phyloP scores from a whole-genome alignment of 2,113 vertebrate species.

The Nycticorax nycticorax region DNA sequence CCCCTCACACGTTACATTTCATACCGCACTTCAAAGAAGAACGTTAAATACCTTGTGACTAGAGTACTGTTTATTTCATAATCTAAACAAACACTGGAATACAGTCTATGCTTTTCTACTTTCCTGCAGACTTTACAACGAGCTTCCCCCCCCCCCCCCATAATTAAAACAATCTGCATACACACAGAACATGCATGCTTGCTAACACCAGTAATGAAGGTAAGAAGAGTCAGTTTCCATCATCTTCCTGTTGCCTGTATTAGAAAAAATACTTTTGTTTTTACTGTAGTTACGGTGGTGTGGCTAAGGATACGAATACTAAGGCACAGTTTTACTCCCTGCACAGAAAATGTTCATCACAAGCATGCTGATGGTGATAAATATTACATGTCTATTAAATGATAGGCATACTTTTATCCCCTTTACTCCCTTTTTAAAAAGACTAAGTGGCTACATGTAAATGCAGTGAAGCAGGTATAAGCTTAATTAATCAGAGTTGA shows the following conservation, averaged over 20 bases:
- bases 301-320: constrained; percentile 64
- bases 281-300: constrained; percentile 65
- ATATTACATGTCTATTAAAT: constrained; percentile 75
- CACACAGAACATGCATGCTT: constrained; percentile 69
- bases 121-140: constrained; percentile 67
- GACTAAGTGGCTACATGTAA: constrained; percentile 74
- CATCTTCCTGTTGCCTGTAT: constrained; percentile 55
- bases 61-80: constrained; percentile 69
- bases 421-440: constrained; percentile 71
- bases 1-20: constrained; percentile 28
- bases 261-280: constrained; percentile 58
- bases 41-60: constrained; percentile 58
- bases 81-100: constrained; percentile 71
- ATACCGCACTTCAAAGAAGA: constrained; percentile 59
- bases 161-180: constrained; percentile 67
- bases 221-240: constrained; percentile 64
- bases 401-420: constrained; percentile 74
- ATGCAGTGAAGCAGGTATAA: constrained; percentile 73
- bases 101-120: constrained; percentile 68
- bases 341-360: constrained; percentile 71
- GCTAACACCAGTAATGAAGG: constrained; percentile 51
- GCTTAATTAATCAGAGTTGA: constrained; percentile 68
- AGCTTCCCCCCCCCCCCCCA: background rate
- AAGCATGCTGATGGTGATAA: constrained; percentile 79
- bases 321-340: constrained; percentile 62